Evolutionary conservation across 1,140 invertebrate species (phyloP).

Genomic region (Drosophila paulistorum): DNA sequence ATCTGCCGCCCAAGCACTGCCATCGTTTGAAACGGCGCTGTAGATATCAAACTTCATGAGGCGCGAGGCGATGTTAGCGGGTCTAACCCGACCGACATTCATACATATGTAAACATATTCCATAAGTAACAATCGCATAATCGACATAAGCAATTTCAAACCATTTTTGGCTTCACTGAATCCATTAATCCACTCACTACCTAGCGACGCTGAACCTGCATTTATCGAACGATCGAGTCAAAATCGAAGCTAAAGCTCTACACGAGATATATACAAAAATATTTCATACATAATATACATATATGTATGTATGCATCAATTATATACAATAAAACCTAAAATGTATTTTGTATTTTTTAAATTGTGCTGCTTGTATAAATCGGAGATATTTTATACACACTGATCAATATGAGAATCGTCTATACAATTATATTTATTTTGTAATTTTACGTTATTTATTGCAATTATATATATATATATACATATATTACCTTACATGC

Average conservation of each 20-base stretch:
- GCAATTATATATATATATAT: slow-evolving; percentile 53
- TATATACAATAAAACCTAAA: slow-evolving; percentile 58
- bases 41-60: slow-evolving; percentile 19
- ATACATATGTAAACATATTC: slow-evolving; percentile 41
- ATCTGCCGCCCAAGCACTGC: slow-evolving; percentile 41
- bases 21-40: slow-evolving; percentile 77
- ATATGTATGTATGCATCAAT: slow-evolving; percentile 45
- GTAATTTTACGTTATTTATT: slow-evolving; percentile 81
- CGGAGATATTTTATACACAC: slow-evolving; percentile 70
- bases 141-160: slow-evolving; percentile 57
- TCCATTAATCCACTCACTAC: slow-evolving; percentile 16
- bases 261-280: slow-evolving; percentile 14
- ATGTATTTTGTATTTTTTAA: slow-evolving; percentile 71
- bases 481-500: slow-evolving; percentile 60
- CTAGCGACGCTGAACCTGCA: slow-evolving; percentile 52
- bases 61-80: slow-evolving; percentile 32
- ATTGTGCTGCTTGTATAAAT: slow-evolving; percentile 77
- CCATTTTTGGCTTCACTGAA: slow-evolving; percentile 37
- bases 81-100: slow-evolving; percentile 54
- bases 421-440: slow-evolving; percentile 55
- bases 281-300: slow-evolving; percentile 65
- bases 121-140: slow-evolving; percentile 65
- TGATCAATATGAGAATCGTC: slow-evolving; percentile 54
- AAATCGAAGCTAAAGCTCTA: slow-evolving; percentile 57
- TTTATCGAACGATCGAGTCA: slow-evolving; percentile 61